Base-by-base conservation (phyloP, 2,888 invertebrate genomes). In the Platycheirus rosarum region DNA sequence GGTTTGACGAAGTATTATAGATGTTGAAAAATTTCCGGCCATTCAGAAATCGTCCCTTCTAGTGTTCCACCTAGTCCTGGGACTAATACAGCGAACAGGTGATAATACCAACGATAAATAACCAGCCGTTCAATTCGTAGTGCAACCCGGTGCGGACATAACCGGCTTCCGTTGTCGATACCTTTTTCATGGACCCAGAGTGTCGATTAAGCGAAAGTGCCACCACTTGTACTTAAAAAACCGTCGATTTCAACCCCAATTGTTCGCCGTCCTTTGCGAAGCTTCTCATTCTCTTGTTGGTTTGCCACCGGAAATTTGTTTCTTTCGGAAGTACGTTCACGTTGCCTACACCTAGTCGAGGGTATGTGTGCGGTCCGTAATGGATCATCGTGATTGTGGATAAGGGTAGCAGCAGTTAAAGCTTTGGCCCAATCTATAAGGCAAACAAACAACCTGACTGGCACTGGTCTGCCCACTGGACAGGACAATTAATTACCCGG, bases 61-160 rank as follows among this genome's bases (percentile, higher is more conserved):
- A 14, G 49, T n/a, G 49, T 9, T 40, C 2, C 5, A 26, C 40
- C 40, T 40, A 63, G 62, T 80, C 63, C 46, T 51, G 60, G 44
- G 60, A 60, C 70, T 76, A 62, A 70, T 76, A 80, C 69, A 76
- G 51, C 46, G 80, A 84, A 84, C 84, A 84, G 84, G 84, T 84
- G 84, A 84, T 84, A 84, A 84, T 84, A 69, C 74, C 51, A 26
- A 60, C 84, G 78, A 84, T 84, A 84, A 84, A 84, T 84, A 84
- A 84, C 84, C 73, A 82, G 37, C 57, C 77, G 77, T 77, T 82
- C 82, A 46, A 82, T 82, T 49, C 35, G 49, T 32, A 48, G 55
- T 44, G 18, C 77, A 73, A 46, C 62, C 65, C 63, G 42, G 71
- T 68, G 82, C 71, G 82, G 82, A 82, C 82, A 77, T 68, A 62